Conservation (phyloP, 2,888 invertebrate species). For the Diploptera punctata region DNA sequence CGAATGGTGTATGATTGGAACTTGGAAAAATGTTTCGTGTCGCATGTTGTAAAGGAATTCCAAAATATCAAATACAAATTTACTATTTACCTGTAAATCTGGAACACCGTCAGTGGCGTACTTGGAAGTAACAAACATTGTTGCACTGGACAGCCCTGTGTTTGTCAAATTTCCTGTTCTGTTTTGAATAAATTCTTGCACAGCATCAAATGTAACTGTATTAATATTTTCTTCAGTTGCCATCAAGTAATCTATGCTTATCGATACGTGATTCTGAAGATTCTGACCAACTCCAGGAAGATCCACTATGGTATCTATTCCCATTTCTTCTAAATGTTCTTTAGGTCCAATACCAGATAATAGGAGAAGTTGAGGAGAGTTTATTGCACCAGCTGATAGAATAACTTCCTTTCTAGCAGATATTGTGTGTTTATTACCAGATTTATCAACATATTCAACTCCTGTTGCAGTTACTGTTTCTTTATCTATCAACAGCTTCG, state of each 20-base stretch:
- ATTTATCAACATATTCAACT: conserved; percentile 54
- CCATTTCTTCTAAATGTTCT: conserved; percentile 60
- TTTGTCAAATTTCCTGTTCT: conserved; percentile 67
- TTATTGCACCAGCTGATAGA: conserved; percentile 84
- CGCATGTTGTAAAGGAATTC: no score
- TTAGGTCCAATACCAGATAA: conserved; percentile 71
- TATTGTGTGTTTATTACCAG: conserved; percentile 54
- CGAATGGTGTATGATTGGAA: no score
- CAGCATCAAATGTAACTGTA: conserved; percentile 49
- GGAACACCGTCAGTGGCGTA: conserved; percentile 66
- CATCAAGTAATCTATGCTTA: conserved; percentile 62
- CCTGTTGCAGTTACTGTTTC: conserved; percentile 55
- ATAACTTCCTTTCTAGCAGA: conserved; percentile 81
- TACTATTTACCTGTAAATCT: conserved; percentile 60
- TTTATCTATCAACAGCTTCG: conserved; percentile 58
- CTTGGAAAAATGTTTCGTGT: no score
- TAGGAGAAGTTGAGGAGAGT: conserved; percentile 90
- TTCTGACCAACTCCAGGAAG: conserved; percentile 70
- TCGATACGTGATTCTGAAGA: conserved; percentile 71
- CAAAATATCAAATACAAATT: no score
- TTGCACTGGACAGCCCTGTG: conserved; percentile 71
- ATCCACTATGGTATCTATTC: conserved; percentile 66
- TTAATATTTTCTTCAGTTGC: conserved; percentile 51
- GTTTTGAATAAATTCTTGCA: conserved; percentile 65
- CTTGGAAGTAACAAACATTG: conserved; percentile 67